Evolutionary conservation across 1,140 invertebrate species (phyloP).

Genomic region (Olivierus martensii): DNA sequence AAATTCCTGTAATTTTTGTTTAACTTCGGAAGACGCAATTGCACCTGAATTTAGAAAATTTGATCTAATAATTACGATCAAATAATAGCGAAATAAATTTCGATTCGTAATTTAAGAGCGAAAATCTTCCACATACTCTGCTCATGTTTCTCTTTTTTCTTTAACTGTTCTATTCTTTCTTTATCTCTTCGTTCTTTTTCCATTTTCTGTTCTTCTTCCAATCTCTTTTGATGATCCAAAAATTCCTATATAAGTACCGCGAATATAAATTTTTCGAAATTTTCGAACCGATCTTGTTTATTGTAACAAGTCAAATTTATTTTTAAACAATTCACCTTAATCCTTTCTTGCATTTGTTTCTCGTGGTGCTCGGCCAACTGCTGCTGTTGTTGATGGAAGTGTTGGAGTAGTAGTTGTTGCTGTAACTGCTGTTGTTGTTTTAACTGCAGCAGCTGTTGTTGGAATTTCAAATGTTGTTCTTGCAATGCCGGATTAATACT

Average conservation of each 20-base stretch:
- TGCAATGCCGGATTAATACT: slow-evolving; percentile 25
- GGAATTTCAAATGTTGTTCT: slow-evolving; percentile 34
- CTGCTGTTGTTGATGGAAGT: slow-evolving; percentile 75
- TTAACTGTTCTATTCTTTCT: slow-evolving; percentile 60
- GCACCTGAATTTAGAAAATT: slow-evolving; percentile 37
- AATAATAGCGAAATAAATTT: background rate
- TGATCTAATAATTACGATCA: background rate
- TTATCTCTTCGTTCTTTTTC: slow-evolving; percentile 54
- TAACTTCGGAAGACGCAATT: slow-evolving; percentile 86
- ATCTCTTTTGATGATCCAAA: slow-evolving; percentile 58
- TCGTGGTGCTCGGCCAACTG: slow-evolving; percentile 77
- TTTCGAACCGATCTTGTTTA: too few relatives aligned
- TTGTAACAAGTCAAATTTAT: background rate
- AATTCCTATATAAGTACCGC: slow-evolving; percentile 47
- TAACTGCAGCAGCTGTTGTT: slow-evolving; percentile 46
- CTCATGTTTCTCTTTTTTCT: slow-evolving; percentile 84
- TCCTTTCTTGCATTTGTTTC: slow-evolving; percentile 69
- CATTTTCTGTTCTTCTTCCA: slow-evolving; percentile 37
- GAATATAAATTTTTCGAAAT: too few relatives aligned
- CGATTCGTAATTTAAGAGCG: too few relatives aligned
- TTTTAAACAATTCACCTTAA: slow-evolving; percentile 48
- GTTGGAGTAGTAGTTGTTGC: slow-evolving; percentile 70
- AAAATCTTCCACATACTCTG: slow-evolving; percentile 44
- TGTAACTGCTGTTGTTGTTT: slow-evolving; percentile 84
- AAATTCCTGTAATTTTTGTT: slow-evolving; percentile 84